A percentile compares a stretch with the other conserved stretches of the same genome.
phyloP scores from a whole-genome alignment of 2,888 invertebrate genomes.

The Sminthurinus aureus region DNA sequence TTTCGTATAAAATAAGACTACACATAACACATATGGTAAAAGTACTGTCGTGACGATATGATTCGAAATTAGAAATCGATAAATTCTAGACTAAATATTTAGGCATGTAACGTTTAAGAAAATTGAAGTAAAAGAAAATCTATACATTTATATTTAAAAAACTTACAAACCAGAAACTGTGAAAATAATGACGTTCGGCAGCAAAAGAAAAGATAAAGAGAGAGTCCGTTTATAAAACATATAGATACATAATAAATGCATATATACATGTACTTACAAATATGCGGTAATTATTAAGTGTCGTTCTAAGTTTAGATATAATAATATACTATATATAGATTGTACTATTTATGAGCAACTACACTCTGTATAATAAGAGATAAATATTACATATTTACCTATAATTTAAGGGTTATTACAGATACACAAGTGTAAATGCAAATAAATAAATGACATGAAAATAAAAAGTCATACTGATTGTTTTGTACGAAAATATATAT shows the following conservation, averaged over 20 bases:
- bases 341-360: too few relatives aligned
- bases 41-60: too few relatives aligned
- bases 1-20: too few relatives aligned
- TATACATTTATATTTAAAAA: too few relatives aligned
- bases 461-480: slow-evolving; percentile 1
- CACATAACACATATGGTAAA: too few relatives aligned
- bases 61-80: too few relatives aligned
- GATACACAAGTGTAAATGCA: background rate
- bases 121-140: too few relatives aligned
- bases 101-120: too few relatives aligned
- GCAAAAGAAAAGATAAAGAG: background rate
- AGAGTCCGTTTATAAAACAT: too few relatives aligned
- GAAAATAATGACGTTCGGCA: too few relatives aligned
- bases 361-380: background rate
- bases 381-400: background rate
- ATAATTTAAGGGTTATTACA: background rate
- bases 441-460: slow-evolving; percentile 3
- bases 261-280: background rate
- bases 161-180: too few relatives aligned
- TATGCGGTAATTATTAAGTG: background rate
- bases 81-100: too few relatives aligned
- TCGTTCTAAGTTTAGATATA: background rate
- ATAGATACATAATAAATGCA: background rate
- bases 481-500: slow-evolving; percentile 6
- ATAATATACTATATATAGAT: background rate